These are phyloP conservation scores for Ceratitis capitata DNA, from an alignment of 1,140 invertebrate genomes.

Conservation along the genomic window DNA sequence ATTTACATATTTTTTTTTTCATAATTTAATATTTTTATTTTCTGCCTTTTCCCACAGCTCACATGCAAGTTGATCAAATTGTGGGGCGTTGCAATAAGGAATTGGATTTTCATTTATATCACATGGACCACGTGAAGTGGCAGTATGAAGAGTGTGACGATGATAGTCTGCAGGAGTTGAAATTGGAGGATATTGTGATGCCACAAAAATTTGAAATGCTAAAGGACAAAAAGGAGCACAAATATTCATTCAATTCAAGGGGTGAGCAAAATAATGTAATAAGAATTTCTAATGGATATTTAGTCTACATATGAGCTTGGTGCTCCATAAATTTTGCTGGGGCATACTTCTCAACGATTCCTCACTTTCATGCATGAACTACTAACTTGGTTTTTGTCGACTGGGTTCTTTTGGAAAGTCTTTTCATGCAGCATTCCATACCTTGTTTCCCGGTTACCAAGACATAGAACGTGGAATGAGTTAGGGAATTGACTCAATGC, in stretches of 20 bases:
- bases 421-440: too few species aligned
- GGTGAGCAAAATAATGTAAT: too few species aligned
- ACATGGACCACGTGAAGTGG: slow-evolving; percentile 49
- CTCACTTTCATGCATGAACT: too few species aligned
- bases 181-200: slow-evolving; percentile 56
- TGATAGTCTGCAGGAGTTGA: slow-evolving; percentile 47
- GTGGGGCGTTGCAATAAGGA: slow-evolving; percentile 57
- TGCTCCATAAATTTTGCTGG: too few species aligned
- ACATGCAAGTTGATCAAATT: slow-evolving; percentile 57
- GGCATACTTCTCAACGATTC: too few species aligned
- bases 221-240: slow-evolving; percentile 51
- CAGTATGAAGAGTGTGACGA: slow-evolving; percentile 51
- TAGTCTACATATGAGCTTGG: too few species aligned
- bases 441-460: too few species aligned
- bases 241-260: slow-evolving; percentile 51
- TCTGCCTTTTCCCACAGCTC: slow-evolving; percentile 47
- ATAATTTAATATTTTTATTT: background rate
- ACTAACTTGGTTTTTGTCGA: too few species aligned
- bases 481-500: too few species aligned
- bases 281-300: too few species aligned
- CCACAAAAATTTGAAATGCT: slow-evolving; percentile 57
- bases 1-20: background rate
- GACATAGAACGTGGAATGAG: too few species aligned
- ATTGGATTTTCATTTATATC: slow-evolving; percentile 52
- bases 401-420: too few species aligned